Percentiles rank a stretch among this genome's conserved stretches.
Conservation (phyloP, 2,888 invertebrate genomes). For the Spisula subtruncata region DNA sequence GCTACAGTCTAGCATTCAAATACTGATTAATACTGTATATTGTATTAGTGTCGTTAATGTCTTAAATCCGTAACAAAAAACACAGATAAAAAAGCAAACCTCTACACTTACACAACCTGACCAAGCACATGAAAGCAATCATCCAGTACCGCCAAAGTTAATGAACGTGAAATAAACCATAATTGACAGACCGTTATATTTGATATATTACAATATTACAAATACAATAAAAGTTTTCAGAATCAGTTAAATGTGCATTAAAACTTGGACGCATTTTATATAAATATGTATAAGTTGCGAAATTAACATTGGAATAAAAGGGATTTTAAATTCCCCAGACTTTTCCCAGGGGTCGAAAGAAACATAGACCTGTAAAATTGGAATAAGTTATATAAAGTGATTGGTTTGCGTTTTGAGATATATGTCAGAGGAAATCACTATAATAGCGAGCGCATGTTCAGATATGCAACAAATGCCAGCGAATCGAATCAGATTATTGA, state of each 20-base stretch:
- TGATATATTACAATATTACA: too few relatives aligned
- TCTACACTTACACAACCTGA: too few relatives aligned
- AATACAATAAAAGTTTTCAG: neutral
- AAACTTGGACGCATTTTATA: neutral
- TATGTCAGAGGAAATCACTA: neutral
- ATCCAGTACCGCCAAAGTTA: neutral
- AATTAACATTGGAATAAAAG: neutral
- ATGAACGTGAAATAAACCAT: conserved; percentile 5
- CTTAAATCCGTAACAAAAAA: neutral
- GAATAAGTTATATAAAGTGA: neutral
- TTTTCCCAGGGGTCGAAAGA: neutral
- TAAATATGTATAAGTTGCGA: neutral
- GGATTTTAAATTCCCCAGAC: neutral
- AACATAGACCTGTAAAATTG: neutral
- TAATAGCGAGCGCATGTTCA: neutral
- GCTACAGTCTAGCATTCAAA: too few relatives aligned
- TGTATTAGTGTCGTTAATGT: too few relatives aligned
- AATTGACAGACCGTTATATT: neutral
- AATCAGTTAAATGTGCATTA: neutral
- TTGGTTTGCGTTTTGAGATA: neutral
- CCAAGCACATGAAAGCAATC: too few relatives aligned
- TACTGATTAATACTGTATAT: too few relatives aligned
- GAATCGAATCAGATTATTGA: neutral
- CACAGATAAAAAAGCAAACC: too few relatives aligned
- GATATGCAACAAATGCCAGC: too few relatives aligned